Evolutionary conservation across 2,797 vertebrate species (phyloP), one percentile per base, ranked within the genome.

Genomic region (Sebastes itinus): DNA sequence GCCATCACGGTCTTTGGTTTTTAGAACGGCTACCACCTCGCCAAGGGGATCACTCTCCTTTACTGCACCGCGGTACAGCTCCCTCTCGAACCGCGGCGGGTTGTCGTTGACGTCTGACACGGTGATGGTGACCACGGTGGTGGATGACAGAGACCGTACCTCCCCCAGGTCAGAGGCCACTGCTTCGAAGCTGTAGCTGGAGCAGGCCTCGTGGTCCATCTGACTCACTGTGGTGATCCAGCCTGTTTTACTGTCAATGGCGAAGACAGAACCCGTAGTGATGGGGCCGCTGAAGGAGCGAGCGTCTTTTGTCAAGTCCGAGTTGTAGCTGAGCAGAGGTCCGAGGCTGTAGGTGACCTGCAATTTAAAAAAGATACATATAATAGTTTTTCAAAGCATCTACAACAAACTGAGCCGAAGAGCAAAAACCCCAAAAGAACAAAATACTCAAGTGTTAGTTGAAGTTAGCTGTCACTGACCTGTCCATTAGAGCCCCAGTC

Each of bases 71-170:
- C 97, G 96, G 87, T 99, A 99, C 63, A 97, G 95, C 88, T 97
- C 97, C 14, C 97, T 96, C 66, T 97, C 97, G 73, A 99, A 99
- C 23, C 91, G 93, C 0, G 99, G 99, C 0, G 98, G 97, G 81
- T 97, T 99, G 89, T 99, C 99, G 11, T 99, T 99, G 56, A 98
- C 94, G 1, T 99, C 99, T 0, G 97, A 97, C 83, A 99, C 96
- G 0, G 96, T 94, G 32, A 99, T 95, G 25, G 96, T 97, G 32
- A 99, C 96, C 5, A 96, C 84, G 2, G 97, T 87, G 22, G 89
- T 92, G 70, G 98, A 97, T 78, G 98, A 98, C 1, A 97, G 95
- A 0, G 97, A 96, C 10, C 90, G 81, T 11, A 92, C 93, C 87
- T 99, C 98, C 0, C 97, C 98, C 16, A 96, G 94, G 82, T 99